Conservation (phyloP, 2,113 vertebrate species). For the Xiphorhynchus elegans region DNA sequence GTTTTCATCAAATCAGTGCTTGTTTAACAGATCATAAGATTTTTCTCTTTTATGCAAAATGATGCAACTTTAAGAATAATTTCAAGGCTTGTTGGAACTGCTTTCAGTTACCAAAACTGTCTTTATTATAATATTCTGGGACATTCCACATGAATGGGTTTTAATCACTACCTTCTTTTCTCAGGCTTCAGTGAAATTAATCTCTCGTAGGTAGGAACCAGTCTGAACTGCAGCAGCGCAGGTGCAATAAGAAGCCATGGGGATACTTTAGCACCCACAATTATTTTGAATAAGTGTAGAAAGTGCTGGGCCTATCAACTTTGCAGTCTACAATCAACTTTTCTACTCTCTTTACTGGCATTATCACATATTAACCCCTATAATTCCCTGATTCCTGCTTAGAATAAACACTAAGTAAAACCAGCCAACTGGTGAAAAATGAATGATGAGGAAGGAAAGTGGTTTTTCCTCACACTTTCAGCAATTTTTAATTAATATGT, state of each 20-base stretch:
- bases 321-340: neutral
- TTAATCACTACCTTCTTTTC: neutral
- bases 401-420: neutral
- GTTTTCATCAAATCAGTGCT: neutral
- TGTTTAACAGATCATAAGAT: neutral
- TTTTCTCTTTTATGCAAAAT: neutral
- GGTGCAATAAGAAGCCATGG: neutral
- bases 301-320: neutral
- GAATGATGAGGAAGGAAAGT: neutral
- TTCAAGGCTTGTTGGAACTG: neutral
- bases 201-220: neutral
- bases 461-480: neutral
- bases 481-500: neutral
- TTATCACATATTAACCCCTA: fast-evolving
- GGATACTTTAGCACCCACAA: neutral
- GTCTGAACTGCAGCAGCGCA: neutral
- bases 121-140: neutral
- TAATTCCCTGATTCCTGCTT: neutral
- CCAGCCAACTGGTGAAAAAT: neutral
- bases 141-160: neutral
- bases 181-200: neutral
- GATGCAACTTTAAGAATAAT: neutral
- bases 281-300: neutral
- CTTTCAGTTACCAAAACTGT: neutral
- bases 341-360: neutral